Evolutionary conservation across 1,140 invertebrate species (phyloP), one percentile per base, ranked within the genome.

Genomic region (Lepidurus apus): DNA sequence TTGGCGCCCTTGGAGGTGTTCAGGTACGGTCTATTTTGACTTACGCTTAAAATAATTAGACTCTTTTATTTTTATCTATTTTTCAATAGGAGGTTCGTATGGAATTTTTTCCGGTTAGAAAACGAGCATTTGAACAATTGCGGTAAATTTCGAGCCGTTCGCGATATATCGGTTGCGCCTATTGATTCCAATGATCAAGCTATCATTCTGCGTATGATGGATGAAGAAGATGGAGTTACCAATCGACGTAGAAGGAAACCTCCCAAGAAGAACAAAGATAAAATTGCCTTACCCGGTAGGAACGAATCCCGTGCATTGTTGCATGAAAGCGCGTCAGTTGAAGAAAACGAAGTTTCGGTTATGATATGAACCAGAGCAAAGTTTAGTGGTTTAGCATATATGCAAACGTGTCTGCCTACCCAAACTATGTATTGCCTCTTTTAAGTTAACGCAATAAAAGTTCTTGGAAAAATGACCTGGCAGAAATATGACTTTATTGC

Each of bases 51-150:
- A 26, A 74, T 8, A 26, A 77, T 21, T 26, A 21, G 13, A 4
- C 45, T 24, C 7, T 10, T 7, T 75, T 76, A 21, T 77, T 47
- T 81, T 21, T 45, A 34, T 44, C 21, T 17, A 47, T 75, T 80
- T 80, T 78, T 74, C 83, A 80, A 53, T 82, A 96, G 96, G 82
- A 89, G 97, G 79, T 99, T 99, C 87, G 91, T 99, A 47, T 99
- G 98, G 98, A 99, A 99, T 86, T 99, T 97, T 85, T 99, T 99
- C 88, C 97, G 98, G 1, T 85, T 99, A 80, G 98, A 99, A 87
- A 99, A 99, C 87, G 98, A 99, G 84, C 98, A 99, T 82, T 84
- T 91, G 43, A 99, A 99, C 87, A 99, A 99, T 87, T 99, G 97
- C 87, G 98, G 98, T 86, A 96, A 99, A 88, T 99, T 99, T 87